phyloP scores from a whole-genome alignment of 2,797 vertebrate genomes.

The Sphenodon punctatus region DNA sequence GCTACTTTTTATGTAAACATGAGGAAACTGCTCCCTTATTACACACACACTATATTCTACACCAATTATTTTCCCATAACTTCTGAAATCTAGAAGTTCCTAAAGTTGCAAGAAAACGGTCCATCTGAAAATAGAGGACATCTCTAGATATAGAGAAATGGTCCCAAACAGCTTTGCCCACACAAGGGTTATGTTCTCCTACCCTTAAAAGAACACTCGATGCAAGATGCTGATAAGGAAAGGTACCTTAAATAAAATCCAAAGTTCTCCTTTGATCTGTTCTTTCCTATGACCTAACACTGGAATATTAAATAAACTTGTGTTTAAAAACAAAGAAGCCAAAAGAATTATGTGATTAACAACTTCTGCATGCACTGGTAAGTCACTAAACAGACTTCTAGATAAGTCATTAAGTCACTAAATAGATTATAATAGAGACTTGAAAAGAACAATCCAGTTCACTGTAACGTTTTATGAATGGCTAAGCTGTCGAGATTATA shows the following conservation, averaged over 20 bases:
- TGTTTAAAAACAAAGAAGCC: not conserved
- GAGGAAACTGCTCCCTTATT: no score
- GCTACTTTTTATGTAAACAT: no score
- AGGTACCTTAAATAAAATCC: not conserved
- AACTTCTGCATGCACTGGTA: not conserved
- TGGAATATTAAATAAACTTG: not conserved
- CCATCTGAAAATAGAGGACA: not conserved
- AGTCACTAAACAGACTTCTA: no score
- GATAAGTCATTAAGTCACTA: not conserved
- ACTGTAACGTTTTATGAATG: not conserved
- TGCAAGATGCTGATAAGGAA: not conserved
- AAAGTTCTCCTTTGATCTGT: not conserved
- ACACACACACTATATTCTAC: not conserved
- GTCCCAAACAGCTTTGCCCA: not conserved
- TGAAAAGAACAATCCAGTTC: not conserved
- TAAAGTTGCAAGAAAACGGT: not conserved
- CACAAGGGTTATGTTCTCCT: not conserved
- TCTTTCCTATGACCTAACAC: not conserved
- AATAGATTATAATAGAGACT: not conserved
- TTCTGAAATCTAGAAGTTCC: not conserved
- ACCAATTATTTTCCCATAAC: not conserved
- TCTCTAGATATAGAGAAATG: not conserved
- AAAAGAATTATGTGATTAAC: not conserved
- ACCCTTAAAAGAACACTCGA: not conserved
- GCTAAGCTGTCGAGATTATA: not conserved